phyloP scores from a whole-genome alignment of 2,797 vertebrate genomes.

The Poeciliopsis gracilis region DNA sequence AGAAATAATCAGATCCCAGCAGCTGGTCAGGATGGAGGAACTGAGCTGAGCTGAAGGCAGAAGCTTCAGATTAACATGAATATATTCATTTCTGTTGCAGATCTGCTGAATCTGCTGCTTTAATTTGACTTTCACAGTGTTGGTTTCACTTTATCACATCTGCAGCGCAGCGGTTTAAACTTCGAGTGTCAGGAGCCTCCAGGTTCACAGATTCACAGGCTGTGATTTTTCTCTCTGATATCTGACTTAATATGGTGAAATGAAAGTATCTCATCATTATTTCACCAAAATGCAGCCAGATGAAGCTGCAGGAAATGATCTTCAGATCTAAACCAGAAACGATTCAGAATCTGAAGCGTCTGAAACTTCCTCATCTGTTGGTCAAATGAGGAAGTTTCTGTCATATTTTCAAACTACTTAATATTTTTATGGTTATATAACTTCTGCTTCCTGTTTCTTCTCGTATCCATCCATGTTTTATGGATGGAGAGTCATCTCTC shows the following conservation, averaged over 20 bases:
- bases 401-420: too few relatives aligned
- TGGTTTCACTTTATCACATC: background rate
- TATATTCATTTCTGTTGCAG: background rate
- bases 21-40: background rate
- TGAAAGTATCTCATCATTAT: too few relatives aligned
- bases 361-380: too few relatives aligned
- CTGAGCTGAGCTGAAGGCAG: background rate
- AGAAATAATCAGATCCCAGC: background rate
- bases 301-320: background rate
- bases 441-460: too few relatives aligned
- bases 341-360: background rate
- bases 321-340: background rate
- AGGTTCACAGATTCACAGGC: background rate
- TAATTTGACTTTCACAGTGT: background rate
- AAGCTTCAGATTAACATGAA: background rate
- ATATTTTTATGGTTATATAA: too few relatives aligned
- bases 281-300: background rate
- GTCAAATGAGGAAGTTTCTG: too few relatives aligned
- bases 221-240: background rate
- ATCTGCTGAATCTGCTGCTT: background rate
- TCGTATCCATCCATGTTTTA: too few relatives aligned
- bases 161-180: too few relatives aligned
- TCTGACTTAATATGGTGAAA: background rate
- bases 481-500: too few relatives aligned
- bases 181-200: background rate